Conservation (phyloP, 2,113 vertebrate genomes). For the Etheostoma cragini region DNA sequence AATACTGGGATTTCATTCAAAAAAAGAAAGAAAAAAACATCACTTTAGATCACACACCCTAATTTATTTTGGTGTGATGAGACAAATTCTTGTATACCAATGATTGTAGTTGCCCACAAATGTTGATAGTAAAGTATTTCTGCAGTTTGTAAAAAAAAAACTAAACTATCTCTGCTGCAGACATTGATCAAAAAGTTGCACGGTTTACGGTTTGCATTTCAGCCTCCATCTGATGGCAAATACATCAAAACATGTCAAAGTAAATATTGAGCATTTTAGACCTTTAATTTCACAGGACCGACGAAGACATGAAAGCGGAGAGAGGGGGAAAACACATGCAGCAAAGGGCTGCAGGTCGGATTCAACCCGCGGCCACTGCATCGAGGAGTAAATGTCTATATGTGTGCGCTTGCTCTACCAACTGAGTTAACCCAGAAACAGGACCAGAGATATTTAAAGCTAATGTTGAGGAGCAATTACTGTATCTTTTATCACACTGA, state of each 20-base stretch:
- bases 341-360: too few relatives aligned
- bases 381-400: too few relatives aligned
- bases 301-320: too few relatives aligned
- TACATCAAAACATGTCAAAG: conserved; percentile 22
- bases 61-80: too few relatives aligned
- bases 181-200: background rate
- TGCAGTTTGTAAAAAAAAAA: background rate
- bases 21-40: too few relatives aligned
- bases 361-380: too few relatives aligned
- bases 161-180: background rate
- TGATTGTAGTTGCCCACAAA: background rate
- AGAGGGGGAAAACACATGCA: too few relatives aligned
- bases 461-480: conserved; percentile 46
- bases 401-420: too few relatives aligned
- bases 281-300: too few relatives aligned
- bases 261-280: conserved; percentile 7
- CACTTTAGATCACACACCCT: too few relatives aligned
- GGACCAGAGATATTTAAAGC: conserved; percentile 35
- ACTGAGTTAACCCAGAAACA: background rate
- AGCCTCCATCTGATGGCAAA: conserved; percentile 15
- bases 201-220: background rate
- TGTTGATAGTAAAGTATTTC: background rate
- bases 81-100: too few relatives aligned
- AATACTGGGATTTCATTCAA: too few relatives aligned
- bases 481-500: conserved; percentile 54